A percentile compares a stretch with the other conserved stretches of the same genome.
Conservation (phyloP, 2,113 vertebrate genomes). For the Muscicapa adusta region DNA sequence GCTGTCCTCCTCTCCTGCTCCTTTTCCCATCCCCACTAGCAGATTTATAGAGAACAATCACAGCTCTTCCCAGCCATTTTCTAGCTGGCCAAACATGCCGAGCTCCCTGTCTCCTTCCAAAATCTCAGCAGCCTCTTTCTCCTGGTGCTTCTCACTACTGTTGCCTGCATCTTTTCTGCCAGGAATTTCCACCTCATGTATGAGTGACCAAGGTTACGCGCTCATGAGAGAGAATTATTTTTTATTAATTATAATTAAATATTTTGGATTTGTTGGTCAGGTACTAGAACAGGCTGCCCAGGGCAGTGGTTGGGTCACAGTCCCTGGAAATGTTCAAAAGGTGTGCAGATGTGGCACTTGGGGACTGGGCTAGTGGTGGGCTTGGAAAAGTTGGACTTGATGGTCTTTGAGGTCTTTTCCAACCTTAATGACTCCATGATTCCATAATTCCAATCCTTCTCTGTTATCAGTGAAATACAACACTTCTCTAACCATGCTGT, state of each 20-base stretch:
- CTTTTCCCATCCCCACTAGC: constrained; percentile 14
- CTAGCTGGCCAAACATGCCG: background rate
- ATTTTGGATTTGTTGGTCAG: background rate
- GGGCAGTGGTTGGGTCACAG: background rate
- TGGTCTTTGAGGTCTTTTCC: background rate
- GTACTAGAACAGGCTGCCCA: background rate
- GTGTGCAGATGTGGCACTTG: too few relatives aligned
- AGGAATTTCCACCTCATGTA: background rate
- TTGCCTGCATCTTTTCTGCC: background rate
- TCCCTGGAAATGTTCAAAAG: background rate
- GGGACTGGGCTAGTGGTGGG: too few relatives aligned
- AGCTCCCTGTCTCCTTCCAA: background rate
- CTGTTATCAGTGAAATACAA: too few relatives aligned
- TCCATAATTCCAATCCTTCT: background rate
- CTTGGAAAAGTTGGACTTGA: background rate
- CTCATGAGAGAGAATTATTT: background rate
- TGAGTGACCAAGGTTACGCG: background rate
- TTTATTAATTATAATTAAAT: background rate
- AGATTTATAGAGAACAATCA: constrained; percentile 36
- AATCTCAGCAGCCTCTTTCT: background rate
- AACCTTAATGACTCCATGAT: background rate
- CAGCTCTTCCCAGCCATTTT: background rate
- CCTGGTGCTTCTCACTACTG: background rate
- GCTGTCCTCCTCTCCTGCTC: constrained; percentile 42
- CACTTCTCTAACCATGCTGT: background rate